phyloP scores from a whole-genome alignment of 2,888 invertebrate genomes.

The Metallyticus violacea region DNA sequence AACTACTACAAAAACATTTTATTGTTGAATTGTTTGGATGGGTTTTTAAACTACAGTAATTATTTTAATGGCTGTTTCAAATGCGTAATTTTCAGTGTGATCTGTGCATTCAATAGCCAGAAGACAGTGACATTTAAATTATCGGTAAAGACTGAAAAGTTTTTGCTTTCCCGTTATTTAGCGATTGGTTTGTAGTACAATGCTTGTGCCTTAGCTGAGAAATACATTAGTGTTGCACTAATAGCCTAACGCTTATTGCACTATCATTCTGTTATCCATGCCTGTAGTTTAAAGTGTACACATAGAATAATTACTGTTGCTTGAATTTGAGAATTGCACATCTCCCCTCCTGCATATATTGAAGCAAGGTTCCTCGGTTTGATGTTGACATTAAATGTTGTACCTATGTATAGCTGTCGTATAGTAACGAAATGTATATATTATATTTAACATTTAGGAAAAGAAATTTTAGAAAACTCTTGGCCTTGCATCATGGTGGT shows the following conservation, averaged over 20 bases:
- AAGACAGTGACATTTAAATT: not conserved
- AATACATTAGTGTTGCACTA: slow-evolving; percentile 14
- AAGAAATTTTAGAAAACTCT: no score
- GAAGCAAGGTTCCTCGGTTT: not conserved
- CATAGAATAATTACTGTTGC: no score
- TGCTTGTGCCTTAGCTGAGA: slow-evolving; percentile 28
- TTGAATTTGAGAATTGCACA: no score
- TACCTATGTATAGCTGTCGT: not conserved
- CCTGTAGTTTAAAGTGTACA: not conserved
- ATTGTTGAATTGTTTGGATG: not conserved
- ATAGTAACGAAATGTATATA: not conserved
- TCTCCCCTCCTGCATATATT: no score
- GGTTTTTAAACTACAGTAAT: not conserved
- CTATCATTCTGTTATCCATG: not conserved
- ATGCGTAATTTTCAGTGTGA: not conserved
- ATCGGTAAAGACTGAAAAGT: not conserved
- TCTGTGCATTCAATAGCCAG: no score
- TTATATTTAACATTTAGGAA: no score
- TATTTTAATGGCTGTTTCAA: not conserved
- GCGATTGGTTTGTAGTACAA: slow-evolving; percentile 21
- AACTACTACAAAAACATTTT: not conserved
- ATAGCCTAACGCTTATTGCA: not conserved
- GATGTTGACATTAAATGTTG: no score
- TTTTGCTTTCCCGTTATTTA: not conserved
- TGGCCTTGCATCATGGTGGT: no score